Conservation (phyloP, 2,113 vertebrate species). For the Amphiprion percula region DNA sequence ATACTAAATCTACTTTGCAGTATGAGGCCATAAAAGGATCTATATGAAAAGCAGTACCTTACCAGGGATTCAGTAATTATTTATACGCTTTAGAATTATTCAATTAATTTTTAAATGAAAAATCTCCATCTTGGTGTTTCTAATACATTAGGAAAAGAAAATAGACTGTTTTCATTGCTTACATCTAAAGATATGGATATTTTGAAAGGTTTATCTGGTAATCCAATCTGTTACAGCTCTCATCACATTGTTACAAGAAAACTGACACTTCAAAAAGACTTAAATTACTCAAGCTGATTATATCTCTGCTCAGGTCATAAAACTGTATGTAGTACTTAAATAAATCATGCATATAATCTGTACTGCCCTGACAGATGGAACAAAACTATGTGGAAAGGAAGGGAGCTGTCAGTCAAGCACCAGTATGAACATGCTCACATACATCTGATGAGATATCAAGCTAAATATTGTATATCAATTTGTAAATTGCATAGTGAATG, state of each 20-base stretch:
- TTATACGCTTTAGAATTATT: too few relatives aligned
- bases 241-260: not conserved
- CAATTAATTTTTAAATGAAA: too few relatives aligned
- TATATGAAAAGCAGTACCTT: not conserved
- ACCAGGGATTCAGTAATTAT: too few relatives aligned
- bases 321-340: too few relatives aligned
- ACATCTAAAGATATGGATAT: not conserved
- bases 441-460: too few relatives aligned
- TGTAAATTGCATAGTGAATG: too few relatives aligned
- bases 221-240: not conserved
- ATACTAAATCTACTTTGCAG: not conserved
- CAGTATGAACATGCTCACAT: not conserved
- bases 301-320: too few relatives aligned
- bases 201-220: not conserved
- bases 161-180: not conserved
- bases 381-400: not conserved
- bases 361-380: not conserved
- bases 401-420: not conserved
- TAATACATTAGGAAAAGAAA: not conserved
- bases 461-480: not conserved
- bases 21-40: not conserved
- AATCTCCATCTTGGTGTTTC: not conserved
- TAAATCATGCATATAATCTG: too few relatives aligned
- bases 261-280: not conserved
- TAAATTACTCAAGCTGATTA: too few relatives aligned